phyloP scores from a whole-genome alignment of 2,113 vertebrate genomes.

The Sciurus niger region DNA sequence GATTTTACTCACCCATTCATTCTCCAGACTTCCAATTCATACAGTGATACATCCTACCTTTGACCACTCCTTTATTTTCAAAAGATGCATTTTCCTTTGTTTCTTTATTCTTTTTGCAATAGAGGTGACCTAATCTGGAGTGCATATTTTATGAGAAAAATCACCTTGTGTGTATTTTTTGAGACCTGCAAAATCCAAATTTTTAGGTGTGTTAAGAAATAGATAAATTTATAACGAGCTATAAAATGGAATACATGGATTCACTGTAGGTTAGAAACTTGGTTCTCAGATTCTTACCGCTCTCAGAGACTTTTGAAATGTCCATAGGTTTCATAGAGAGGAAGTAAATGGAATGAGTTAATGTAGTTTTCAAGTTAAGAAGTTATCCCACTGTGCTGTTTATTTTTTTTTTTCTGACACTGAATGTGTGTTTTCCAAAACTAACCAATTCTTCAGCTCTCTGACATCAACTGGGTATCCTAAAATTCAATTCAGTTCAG shows the following conservation, averaged over 20 bases:
- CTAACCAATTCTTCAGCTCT: background rate
- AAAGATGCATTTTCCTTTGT: background rate
- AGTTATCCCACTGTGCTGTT: background rate
- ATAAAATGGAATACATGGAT: background rate
- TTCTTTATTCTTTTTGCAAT: conserved; percentile 46
- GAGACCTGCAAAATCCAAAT: background rate
- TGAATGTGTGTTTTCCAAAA: background rate
- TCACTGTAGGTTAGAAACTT: conserved; percentile 13
- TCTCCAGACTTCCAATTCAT: conserved; percentile 58
- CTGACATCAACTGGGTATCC: background rate
- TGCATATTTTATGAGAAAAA: background rate
- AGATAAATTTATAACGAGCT: conserved; percentile 19
- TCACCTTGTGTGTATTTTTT: background rate
- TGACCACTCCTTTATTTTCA: conserved; percentile 12
- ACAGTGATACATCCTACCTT: background rate
- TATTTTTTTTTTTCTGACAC: background rate
- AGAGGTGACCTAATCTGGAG: conserved; percentile 21
- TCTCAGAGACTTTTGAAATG: background rate
- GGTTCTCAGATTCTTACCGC: background rate
- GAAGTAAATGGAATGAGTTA: background rate
- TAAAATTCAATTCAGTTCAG: background rate
- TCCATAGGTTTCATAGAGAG: background rate
- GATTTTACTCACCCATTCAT: background rate
- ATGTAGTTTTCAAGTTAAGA: background rate
- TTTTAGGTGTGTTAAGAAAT: background rate